phyloP scores from a whole-genome alignment of 2,888 invertebrate species.

The Hypercompe scribonia region DNA sequence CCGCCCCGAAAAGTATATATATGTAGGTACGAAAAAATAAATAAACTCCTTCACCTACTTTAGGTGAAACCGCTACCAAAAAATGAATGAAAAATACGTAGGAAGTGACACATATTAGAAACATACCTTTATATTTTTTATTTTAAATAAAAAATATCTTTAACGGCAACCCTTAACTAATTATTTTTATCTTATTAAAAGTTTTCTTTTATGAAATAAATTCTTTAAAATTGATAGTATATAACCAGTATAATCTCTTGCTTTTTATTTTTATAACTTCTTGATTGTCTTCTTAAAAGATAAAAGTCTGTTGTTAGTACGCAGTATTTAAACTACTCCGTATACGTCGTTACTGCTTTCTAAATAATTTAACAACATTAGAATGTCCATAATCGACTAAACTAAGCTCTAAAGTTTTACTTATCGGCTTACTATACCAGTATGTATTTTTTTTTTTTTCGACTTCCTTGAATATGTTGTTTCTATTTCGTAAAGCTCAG shows the following conservation, averaged over 20 bases:
- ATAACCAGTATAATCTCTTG: no score
- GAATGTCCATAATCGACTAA: constrained; percentile 2
- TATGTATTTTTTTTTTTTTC: not conserved
- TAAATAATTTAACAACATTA: constrained; percentile 5
- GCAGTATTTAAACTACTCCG: no score
- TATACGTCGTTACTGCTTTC: not conserved
- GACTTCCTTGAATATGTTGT: not conserved
- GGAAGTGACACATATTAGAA: not conserved
- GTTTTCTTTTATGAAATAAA: not conserved
- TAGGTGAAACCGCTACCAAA: not conserved
- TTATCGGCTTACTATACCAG: not conserved
- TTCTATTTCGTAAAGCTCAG: not conserved
- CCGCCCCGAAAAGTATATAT: not conserved
- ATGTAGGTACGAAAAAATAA: not conserved
- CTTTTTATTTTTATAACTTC: not conserved
- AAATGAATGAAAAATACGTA: not conserved
- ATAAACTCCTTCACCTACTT: not conserved
- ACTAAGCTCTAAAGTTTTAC: constrained; percentile 4
- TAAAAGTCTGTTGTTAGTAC: no score
- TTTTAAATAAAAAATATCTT: no score
- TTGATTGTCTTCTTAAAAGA: not conserved
- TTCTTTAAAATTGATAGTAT: not conserved
- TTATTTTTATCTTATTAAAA: not conserved
- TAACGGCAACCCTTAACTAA: no score
- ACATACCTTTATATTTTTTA: no score